These are phyloP conservation scores for Peromyscus nudipes DNA, from an alignment of 2,797 vertebrate genomes.

Conservation along the genomic window DNA sequence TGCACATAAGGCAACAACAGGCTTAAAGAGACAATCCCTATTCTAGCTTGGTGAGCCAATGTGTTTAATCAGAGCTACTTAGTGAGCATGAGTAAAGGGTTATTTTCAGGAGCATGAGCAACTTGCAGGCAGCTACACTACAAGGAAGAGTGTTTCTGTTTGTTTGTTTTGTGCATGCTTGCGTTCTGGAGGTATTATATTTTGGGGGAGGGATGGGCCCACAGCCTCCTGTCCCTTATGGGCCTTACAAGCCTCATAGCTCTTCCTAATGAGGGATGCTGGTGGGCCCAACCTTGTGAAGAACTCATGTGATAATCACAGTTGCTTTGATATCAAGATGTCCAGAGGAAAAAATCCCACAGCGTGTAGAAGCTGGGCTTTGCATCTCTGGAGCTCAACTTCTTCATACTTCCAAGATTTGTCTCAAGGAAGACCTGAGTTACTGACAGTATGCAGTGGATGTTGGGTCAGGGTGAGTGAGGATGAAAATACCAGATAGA, in stretches of 20 bases:
- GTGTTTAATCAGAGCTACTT: background rate
- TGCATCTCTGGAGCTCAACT: conserved; percentile 17
- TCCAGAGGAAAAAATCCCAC: background rate
- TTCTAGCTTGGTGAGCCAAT: background rate
- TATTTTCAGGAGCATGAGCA: background rate
- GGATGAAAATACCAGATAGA: background rate
- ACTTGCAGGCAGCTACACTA: background rate
- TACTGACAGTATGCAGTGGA: background rate
- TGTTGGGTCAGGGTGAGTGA: conserved; percentile 27
- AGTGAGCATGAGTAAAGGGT: background rate
- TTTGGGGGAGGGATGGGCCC: background rate
- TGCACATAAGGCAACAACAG: background rate
- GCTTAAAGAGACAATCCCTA: background rate
- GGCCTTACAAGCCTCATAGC: background rate
- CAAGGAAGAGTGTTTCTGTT: background rate
- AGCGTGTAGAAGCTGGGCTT: background rate
- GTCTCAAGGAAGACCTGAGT: background rate
- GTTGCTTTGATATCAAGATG: background rate
- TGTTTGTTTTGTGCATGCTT: background rate
- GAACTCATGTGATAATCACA: background rate
- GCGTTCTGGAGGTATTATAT: background rate
- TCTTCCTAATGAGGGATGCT: background rate
- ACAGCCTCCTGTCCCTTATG: background rate
- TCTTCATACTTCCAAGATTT: conserved; percentile 24
- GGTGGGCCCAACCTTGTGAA: background rate